Percentiles rank a stretch among this genome's conserved stretches.
These are phyloP conservation scores for Calycopis cecrops DNA, from an alignment of 1,140 invertebrate species.

Conservation along the genomic window DNA sequence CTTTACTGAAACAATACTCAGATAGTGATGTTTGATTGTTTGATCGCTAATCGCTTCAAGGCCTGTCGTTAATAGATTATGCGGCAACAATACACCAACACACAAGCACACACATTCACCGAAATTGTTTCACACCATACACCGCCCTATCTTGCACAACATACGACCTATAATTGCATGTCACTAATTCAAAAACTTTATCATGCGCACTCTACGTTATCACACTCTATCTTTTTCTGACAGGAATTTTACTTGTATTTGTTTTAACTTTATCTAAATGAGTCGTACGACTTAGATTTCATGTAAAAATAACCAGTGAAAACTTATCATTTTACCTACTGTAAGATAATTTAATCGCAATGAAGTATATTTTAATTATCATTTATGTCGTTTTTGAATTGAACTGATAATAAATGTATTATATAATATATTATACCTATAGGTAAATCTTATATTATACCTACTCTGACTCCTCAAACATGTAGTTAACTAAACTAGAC, in stretches of 20 bases:
- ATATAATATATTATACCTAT: too few species aligned
- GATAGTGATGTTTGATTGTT: constrained; percentile 41
- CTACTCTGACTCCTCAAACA: too few species aligned
- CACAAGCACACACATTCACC: constrained; percentile 20
- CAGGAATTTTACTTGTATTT: constrained; percentile 22
- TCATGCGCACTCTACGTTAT: not conserved
- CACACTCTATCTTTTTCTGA: constrained; percentile 6
- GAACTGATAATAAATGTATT: too few species aligned
- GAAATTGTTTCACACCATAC: constrained; percentile 4
- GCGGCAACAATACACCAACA: constrained; percentile 30
- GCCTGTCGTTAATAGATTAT: constrained; percentile 39
- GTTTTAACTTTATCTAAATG: constrained; percentile 13
- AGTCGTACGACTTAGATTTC: too few species aligned
- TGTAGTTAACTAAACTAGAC: too few species aligned
- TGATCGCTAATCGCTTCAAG: constrained; percentile 39
- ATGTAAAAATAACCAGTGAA: too few species aligned
- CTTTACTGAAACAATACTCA: constrained; percentile 29
- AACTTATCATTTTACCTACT: too few species aligned
- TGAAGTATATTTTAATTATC: too few species aligned
- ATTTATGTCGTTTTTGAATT: too few species aligned
- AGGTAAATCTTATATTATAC: too few species aligned
- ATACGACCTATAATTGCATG: not conserved
- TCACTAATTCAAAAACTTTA: not conserved
- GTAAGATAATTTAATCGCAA: too few species aligned
- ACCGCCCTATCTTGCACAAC: not conserved